Percentiles rank a stretch among this genome's conserved stretches.
Conservation (phyloP, 1,140 invertebrate species). For the Sitophilus oryzae region DNA sequence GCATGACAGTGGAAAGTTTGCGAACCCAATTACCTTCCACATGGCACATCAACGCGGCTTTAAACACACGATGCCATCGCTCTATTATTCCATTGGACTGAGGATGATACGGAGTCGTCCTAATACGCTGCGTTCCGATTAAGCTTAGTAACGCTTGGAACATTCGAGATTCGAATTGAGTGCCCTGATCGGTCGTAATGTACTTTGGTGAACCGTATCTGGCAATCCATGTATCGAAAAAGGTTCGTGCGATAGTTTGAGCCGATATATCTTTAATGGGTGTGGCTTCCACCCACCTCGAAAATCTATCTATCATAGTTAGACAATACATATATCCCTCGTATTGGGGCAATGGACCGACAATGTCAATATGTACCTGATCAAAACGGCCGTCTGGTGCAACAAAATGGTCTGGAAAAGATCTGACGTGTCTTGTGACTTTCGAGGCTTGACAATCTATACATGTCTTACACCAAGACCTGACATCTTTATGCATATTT, state of each 20-base stretch:
- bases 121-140: neutral
- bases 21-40: neutral
- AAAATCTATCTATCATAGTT: too few species aligned
- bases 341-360: constrained; percentile 41
- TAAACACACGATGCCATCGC: neutral
- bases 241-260: constrained; percentile 32
- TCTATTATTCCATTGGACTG: neutral
- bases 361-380: too few species aligned
- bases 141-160: neutral
- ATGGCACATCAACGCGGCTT: neutral
- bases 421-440: constrained; percentile 13
- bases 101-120: constrained; percentile 10
- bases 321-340: too few species aligned
- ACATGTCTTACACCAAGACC: constrained; percentile 33
- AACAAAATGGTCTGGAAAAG: constrained; percentile 2
- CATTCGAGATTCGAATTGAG: constrained; percentile 38
- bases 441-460: constrained; percentile 15
- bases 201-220: constrained; percentile 38
- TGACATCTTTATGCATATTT: too few species aligned
- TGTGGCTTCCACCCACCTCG: constrained; percentile 44
- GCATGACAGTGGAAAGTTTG: neutral
- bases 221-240: constrained; percentile 37
- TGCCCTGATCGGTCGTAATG: constrained; percentile 44
- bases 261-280: constrained; percentile 41
- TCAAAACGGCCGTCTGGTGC: constrained; percentile 43